phyloP scores from a whole-genome alignment of 2,113 vertebrate genomes.

The Theristicus caerulescens region DNA sequence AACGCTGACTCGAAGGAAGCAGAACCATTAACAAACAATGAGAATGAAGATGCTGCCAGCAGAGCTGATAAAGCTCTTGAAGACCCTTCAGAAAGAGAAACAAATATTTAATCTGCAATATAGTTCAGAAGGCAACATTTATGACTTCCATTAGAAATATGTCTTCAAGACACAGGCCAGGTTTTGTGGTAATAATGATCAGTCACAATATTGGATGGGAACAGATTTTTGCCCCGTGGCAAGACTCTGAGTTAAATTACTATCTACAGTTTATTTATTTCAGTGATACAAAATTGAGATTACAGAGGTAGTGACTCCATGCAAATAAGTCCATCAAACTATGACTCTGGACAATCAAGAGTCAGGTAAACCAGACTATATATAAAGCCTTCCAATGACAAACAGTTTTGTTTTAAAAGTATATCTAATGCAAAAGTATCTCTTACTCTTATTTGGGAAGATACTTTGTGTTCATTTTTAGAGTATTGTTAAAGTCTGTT shows the following conservation, averaged over 20 bases:
- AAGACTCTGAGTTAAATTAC: constrained; percentile 13
- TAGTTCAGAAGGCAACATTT: constrained; percentile 40
- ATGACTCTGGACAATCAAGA: background rate
- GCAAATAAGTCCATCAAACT: background rate
- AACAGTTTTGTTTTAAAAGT: background rate
- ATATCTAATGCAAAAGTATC: background rate
- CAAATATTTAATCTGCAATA: constrained; percentile 84
- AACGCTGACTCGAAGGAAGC: constrained; percentile 66
- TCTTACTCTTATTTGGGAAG: background rate
- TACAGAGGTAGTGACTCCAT: background rate
- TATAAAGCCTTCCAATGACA: constrained; percentile 15
- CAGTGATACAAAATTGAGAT: background rate
- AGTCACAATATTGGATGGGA: constrained; percentile 35
- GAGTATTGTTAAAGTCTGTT: background rate
- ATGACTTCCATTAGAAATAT: constrained; percentile 49
- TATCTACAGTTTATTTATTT: constrained; percentile 32
- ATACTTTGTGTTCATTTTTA: background rate
- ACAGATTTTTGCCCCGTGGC: constrained; percentile 28
- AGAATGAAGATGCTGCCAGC: constrained; percentile 58
- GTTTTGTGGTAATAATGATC: constrained; percentile 50
- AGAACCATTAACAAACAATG: constrained; percentile 69
- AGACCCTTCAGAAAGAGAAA: constrained; percentile 86
- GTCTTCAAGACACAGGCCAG: constrained; percentile 42
- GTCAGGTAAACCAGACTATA: background rate
- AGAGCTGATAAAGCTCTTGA: constrained; percentile 51